Percentiles rank a stretch among this genome's conserved stretches.
Conservation (phyloP, 1,140 invertebrate species). For the Hesperophylax magnus region DNA sequence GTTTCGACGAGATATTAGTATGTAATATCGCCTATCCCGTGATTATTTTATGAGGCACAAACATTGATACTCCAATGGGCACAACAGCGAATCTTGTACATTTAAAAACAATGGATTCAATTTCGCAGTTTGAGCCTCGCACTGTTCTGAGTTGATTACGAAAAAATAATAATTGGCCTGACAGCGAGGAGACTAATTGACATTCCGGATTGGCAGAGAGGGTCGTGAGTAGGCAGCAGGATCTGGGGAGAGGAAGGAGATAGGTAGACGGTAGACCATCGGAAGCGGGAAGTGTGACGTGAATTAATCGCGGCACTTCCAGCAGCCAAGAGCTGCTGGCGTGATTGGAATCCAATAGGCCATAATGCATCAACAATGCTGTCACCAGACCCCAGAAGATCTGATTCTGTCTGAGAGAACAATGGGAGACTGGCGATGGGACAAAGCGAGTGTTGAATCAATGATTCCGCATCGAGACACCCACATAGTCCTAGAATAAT, state of each 20-base stretch:
- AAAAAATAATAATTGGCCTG: background rate
- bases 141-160: background rate
- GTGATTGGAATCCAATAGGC: slow-evolving; percentile 15
- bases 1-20: no score
- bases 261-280: background rate
- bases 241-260: background rate
- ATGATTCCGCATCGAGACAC: background rate
- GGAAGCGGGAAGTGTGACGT: slow-evolving; percentile 10
- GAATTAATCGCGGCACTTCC: slow-evolving; percentile 2
- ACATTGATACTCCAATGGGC: no score
- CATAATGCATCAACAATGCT: background rate
- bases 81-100: no score
- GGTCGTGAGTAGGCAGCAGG: background rate
- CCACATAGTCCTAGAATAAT: background rate
- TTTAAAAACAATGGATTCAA: background rate
- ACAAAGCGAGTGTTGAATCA: no score
- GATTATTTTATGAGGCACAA: no score
- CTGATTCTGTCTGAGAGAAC: background rate
- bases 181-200: background rate
- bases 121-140: background rate
- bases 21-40: no score
- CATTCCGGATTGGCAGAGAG: slow-evolving; percentile 1
- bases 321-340: background rate
- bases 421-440: background rate
- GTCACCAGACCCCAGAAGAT: background rate